Base-by-base conservation (phyloP, 2,797 vertebrate genomes). In the Dendrocincla fuliginosa region DNA sequence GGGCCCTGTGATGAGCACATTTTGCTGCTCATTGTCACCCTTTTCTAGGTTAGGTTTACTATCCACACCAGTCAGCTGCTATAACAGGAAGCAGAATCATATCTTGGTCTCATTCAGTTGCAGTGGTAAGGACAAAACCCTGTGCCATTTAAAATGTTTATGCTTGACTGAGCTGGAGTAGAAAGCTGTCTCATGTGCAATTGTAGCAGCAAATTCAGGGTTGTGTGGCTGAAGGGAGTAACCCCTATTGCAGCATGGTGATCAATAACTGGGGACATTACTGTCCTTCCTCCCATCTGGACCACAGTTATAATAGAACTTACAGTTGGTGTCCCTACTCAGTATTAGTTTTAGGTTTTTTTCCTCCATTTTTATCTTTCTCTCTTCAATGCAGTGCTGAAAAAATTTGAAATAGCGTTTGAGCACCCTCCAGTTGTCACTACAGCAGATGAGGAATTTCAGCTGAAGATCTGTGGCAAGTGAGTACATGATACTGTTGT, bases 391-490 rank as follows among this genome's bases (percentile, higher is more conserved):
- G 18, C 68, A 97, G 95, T 93, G 64, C 77, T 91, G 70, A 23
- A 71, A 74, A 95, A 89, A 23, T 10, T 89, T 56, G 93, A 96
- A 41, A 17, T 91, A 20, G 16, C 30, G 7, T 37, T 94, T 61
- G 50, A 95, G 14, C 30, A 70, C 42, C 86, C 94, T 69, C 57
- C 84, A 44, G 64, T 87, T 60, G 76, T 95, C 53, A 23, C 56
- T 32, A 12, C 23, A 68, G 37, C 2, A 2, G 81, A 90, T 65
- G 18, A 95, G 39, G 68, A 94, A 65, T 89, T 97, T 83, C 80
- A 90, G 28, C 8, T 96, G 75, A 22, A 33, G 4, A 37, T 90
- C 68, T 96, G 90, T 71, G 77, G 88, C 88, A 95, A 79, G 94
- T 96, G 50, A 96, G 93, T 94, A 60, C 23, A 3, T 30, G 53